These are phyloP conservation scores for Patiria miniata DNA, from an alignment of 35 echinoderm and acorn worm species.

Conservation along the genomic window DNA sequence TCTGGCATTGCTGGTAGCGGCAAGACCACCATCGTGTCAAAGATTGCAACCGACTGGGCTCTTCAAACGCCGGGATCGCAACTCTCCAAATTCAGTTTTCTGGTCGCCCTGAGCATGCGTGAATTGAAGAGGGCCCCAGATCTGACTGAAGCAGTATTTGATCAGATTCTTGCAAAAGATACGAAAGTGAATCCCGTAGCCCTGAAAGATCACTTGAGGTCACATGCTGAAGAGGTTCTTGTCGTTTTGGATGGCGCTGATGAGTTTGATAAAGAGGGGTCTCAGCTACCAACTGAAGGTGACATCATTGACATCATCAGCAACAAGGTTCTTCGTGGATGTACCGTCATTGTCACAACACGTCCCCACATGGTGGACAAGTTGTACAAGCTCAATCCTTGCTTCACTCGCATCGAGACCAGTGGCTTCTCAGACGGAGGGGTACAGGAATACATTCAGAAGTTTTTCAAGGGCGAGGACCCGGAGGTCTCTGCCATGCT, in stretches of 20 bases:
- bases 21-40: slow-evolving; percentile 19
- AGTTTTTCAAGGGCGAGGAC: slow-evolving; percentile 6
- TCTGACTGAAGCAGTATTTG: not conserved
- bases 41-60: not conserved
- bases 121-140: not conserved
- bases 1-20: slow-evolving; percentile 1
- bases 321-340: not conserved
- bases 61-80: not conserved
- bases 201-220: not conserved
- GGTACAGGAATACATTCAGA: not conserved
- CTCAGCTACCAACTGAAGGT: not conserved
- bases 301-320: slow-evolving; percentile 3
- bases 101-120: not conserved
- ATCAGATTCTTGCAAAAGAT: slow-evolving; percentile 11
- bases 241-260: slow-evolving; percentile 7
- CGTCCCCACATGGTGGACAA: not conserved
- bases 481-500: too few relatives aligned
- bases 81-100: not conserved
- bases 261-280: not conserved
- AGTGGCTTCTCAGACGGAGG: not conserved
- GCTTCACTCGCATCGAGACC: not conserved
- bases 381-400: not conserved
- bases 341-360: slow-evolving; percentile 5
- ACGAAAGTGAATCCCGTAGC: not conserved
- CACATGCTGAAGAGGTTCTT: not conserved